Evolutionary conservation across 2,888 invertebrate genomes (phyloP).

Genomic region (Agriopis marginaria): DNA sequence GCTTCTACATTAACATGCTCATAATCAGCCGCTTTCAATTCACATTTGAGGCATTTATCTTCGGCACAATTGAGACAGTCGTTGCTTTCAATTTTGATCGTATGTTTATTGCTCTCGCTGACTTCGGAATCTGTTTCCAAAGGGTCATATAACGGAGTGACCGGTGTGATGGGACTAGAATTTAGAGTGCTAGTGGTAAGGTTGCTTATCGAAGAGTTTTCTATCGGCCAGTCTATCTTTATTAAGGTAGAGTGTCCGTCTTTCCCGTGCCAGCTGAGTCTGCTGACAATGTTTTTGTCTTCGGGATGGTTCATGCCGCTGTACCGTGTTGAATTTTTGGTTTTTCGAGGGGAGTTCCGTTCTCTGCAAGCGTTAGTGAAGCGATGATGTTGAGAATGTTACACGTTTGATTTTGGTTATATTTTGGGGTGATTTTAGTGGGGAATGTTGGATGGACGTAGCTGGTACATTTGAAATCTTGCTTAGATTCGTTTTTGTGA

Average conservation of each 20-base stretch:
- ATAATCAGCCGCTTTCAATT: slow-evolving; percentile 74
- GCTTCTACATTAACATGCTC: slow-evolving; percentile 58
- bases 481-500: neutral
- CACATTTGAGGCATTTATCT: slow-evolving; percentile 78
- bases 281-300: slow-evolving; percentile 55
- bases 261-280: slow-evolving; percentile 80
- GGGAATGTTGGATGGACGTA: slow-evolving; percentile 27
- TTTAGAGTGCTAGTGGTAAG: slow-evolving; percentile 70
- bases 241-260: slow-evolving; percentile 81
- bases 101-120: slow-evolving; percentile 73
- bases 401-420: slow-evolving; percentile 16
- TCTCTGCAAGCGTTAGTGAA: slow-evolving; percentile 73
- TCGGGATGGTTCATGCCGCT: slow-evolving; percentile 71
- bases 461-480: neutral
- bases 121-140: slow-evolving; percentile 79
- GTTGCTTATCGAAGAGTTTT: slow-evolving; percentile 66
- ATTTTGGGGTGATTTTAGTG: slow-evolving; percentile 22
- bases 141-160: slow-evolving; percentile 75
- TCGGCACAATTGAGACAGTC: slow-evolving; percentile 68
- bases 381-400: slow-evolving; percentile 43
- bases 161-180: slow-evolving; percentile 71
- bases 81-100: slow-evolving; percentile 69
- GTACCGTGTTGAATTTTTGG: slow-evolving; percentile 66
- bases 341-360: slow-evolving; percentile 76
- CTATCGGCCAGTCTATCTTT: slow-evolving; percentile 79